Base-by-base conservation (phyloP, 2,888 invertebrate genomes). In the Macroteleia sp. region DNA sequence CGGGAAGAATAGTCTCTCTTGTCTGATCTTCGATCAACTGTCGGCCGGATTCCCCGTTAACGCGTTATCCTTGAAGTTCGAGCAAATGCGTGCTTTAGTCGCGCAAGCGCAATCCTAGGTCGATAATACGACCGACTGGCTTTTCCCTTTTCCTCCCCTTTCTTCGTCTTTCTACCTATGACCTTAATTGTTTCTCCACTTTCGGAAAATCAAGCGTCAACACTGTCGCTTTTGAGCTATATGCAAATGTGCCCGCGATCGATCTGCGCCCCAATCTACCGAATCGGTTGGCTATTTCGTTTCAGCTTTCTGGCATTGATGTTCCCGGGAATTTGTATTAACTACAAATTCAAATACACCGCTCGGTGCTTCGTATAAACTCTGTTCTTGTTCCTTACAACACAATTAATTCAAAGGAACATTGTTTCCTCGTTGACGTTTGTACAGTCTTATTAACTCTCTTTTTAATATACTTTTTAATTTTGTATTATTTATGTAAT, bases 71-170 rank as follows among this genome's bases (percentile, higher is more conserved):
- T 62, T 54, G 17, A 34, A 28, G 74, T 79, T 77, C 77, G 56
- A 80, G 82, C 85, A 85, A 87, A 87, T 88, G 85, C 85, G 89
- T 87, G 87, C 85, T 88, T 87, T 83, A 81, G 81, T 79, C 83
- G 83, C 89, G 89, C 90, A 90, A 86, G 87, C 90, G 88, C 88
- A 87, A 86, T 87, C 79, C 83, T 82, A 83, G 88, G 86, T 89
- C 89, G 87, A 89, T 89, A 88, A 81, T 59, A 67, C 54, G 19
- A 30, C 42, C 50, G 42, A 59, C 71, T 71, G 52, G 34, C 71
- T 81, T 69, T 81, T 50, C 73, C 44, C 36, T 46, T 34, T 28
- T 61, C 50, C 39, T 39, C 28, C 54, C 75, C 71, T 59, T 77
- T 74, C 70, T 77, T 67, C 52, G 59, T 56, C 61, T 44, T 64